phyloP scores from a whole-genome alignment of 2,797 vertebrate genomes.

The Phoebastria nigripes region DNA sequence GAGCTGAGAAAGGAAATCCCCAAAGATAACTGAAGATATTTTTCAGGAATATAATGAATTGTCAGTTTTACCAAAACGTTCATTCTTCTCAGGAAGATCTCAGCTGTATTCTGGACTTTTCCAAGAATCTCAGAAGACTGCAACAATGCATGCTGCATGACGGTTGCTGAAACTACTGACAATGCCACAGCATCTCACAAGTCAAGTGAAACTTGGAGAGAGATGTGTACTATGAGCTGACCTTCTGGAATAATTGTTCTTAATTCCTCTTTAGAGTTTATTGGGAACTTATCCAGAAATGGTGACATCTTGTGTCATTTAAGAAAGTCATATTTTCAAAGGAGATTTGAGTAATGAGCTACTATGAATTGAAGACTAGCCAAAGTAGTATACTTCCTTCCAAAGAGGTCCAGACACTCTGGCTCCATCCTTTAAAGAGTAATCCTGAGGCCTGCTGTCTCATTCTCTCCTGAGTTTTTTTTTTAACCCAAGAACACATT shows the following conservation, averaged over 20 bases:
- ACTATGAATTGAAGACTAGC: background rate
- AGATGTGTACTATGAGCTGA: background rate
- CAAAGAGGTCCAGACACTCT: conserved; percentile 1
- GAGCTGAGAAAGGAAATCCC: background rate
- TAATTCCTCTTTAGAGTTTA: background rate
- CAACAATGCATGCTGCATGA: background rate
- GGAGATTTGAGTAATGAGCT: background rate
- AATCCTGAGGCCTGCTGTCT: background rate
- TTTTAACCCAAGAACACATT: background rate
- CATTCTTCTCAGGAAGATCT: background rate
- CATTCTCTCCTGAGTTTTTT: background rate
- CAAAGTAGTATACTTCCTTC: background rate
- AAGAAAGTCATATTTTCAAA: background rate
- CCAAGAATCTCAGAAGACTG: background rate
- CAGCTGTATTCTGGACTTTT: background rate
- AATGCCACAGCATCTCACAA: background rate
- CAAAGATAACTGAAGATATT: background rate
- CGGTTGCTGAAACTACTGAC: background rate
- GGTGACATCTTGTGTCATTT: background rate
- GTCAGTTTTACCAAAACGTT: background rate
- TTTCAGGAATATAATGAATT: background rate
- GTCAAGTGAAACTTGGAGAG: background rate
- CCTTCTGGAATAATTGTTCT: background rate
- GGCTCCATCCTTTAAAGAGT: background rate
- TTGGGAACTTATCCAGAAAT: background rate